Base-by-base conservation (phyloP, 2,113 vertebrate genomes). In the Ancistrus triradiatus region DNA sequence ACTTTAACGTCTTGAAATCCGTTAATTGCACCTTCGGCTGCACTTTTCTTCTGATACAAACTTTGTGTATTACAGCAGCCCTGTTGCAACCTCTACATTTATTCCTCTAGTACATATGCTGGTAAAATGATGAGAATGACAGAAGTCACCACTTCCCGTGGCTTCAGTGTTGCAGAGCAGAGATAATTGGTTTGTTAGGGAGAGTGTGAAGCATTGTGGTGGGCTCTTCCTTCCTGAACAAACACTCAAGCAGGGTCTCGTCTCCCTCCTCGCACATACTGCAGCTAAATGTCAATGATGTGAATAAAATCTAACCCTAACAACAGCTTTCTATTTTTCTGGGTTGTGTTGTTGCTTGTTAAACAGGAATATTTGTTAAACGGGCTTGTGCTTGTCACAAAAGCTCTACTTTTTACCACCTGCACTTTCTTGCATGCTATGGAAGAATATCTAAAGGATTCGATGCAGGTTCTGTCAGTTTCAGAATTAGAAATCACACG, bases 151-250 rank as follows among this genome's bases (percentile, higher is more conserved):
- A 51, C 57, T 61, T 68, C 37, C 31, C 19, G 18, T 19, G 55
- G 10, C 61, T 68, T 69, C 55, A 64, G 66, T 65, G 71, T 69
- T 65, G 71, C 60, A 56, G 48, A 37, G 60, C 66, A 60, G 55
- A 68, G 71, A 73, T 69, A 73, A 73, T 73, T 73, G 71, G 71
- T 68, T 73, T 66, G 65, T 73, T 73, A 73, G 66, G 28, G 40
- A 53, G 43, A 61, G 50, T 63, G 59, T 18, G 47, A 40, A 50
- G 8, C 21, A 17, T 59, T 65, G 71, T 56, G 66, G 70, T 68
- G 47, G 70, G 49, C 35, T 65, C 71, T 73, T 73, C 66, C 66
- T 68, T 73, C 66, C 71, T 73, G 71, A 69, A 60, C 48, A 42
- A 48, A 59, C 24, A 62, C 55, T 68, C 19, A 19, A 52, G 25